A percentile compares a stretch with the other conserved stretches of the same genome.
Evolutionary conservation across 2,888 invertebrate species (phyloP).

Genomic region (Cephonodes hylas): DNA sequence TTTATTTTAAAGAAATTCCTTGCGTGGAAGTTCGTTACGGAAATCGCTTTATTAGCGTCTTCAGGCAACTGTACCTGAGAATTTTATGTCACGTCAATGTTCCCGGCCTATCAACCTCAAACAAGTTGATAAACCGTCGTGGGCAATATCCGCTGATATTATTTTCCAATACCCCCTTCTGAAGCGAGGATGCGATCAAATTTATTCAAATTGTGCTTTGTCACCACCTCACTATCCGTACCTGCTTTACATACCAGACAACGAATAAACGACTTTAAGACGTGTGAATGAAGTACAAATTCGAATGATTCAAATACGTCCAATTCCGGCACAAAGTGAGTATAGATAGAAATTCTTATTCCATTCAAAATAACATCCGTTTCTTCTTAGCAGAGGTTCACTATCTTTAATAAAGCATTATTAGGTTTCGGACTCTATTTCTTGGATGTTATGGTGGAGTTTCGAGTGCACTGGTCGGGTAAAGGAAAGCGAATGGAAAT

Average conservation of each 20-base stretch:
- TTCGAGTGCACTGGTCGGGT: conserved; percentile 26
- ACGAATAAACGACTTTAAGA: conserved; percentile 30
- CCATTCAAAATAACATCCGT: conserved; percentile 76
- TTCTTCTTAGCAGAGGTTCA: conserved; percentile 74
- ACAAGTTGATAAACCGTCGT: conserved; percentile 50
- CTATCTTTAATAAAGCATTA: conserved; percentile 17
- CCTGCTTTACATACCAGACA: conserved; percentile 48
- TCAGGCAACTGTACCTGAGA: not conserved
- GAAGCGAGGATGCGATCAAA: conserved; percentile 60
- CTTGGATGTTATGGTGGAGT: conserved; percentile 17
- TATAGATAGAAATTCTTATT: conserved; percentile 76
- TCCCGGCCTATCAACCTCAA: not conserved
- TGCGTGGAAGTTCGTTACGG: too few relatives aligned
- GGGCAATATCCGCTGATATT: conserved; percentile 67
- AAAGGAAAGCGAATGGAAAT: conserved; percentile 43
- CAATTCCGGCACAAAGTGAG: conserved; percentile 40
- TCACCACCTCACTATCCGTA: conserved; percentile 52
- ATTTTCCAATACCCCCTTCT: conserved; percentile 69
- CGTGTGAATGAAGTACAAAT: conserved; percentile 19
- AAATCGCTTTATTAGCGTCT: not conserved
- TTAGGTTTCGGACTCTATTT: conserved; percentile 26
- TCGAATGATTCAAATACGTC: conserved; percentile 17
- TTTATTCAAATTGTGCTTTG: conserved; percentile 78
- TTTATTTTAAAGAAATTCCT: too few relatives aligned
- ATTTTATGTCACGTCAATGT: not conserved